Evolutionary conservation across 2,888 invertebrate genomes (phyloP).

Genomic region (Mermis nigrescens): DNA sequence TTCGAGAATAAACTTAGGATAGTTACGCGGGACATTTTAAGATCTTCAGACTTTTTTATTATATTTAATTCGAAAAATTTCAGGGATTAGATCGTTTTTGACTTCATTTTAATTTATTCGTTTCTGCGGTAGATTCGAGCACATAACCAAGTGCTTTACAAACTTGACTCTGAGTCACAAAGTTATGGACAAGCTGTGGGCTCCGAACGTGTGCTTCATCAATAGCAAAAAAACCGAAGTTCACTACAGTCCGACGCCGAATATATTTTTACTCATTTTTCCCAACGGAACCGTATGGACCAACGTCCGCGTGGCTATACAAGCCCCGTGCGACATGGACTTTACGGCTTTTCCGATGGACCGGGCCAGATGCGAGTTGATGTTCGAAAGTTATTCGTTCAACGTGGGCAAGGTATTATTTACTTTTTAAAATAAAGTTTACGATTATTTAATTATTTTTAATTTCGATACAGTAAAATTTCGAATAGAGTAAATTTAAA

Average conservation of each 20-base stretch:
- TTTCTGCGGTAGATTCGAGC: background rate
- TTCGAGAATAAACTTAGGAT: no score
- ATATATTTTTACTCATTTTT: constrained; percentile 29
- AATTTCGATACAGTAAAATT: no score
- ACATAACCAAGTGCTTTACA: constrained; percentile 21
- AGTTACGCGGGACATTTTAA: no score
- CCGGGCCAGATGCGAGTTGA: constrained; percentile 20
- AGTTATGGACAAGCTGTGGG: constrained; percentile 19
- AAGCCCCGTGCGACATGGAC: constrained; percentile 30
- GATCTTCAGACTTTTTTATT: no score
- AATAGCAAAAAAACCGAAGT: constrained; percentile 18
- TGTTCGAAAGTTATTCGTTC: constrained; percentile 29
- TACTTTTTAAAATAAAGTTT: no score
- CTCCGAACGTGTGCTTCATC: constrained; percentile 14
- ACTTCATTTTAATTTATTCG: no score
- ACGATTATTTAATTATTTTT: no score
- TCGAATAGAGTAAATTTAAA: no score
- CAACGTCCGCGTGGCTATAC: constrained; percentile 24
- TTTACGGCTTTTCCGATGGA: constrained; percentile 19
- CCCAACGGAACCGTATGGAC: constrained; percentile 23
- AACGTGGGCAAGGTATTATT: constrained; percentile 25
- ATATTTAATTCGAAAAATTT: no score
- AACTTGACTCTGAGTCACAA: constrained; percentile 25
- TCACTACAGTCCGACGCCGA: constrained; percentile 28
- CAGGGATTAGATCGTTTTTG: no score